phyloP scores from a whole-genome alignment of 2,113 vertebrate species.

The Bettongia penicillata region DNA sequence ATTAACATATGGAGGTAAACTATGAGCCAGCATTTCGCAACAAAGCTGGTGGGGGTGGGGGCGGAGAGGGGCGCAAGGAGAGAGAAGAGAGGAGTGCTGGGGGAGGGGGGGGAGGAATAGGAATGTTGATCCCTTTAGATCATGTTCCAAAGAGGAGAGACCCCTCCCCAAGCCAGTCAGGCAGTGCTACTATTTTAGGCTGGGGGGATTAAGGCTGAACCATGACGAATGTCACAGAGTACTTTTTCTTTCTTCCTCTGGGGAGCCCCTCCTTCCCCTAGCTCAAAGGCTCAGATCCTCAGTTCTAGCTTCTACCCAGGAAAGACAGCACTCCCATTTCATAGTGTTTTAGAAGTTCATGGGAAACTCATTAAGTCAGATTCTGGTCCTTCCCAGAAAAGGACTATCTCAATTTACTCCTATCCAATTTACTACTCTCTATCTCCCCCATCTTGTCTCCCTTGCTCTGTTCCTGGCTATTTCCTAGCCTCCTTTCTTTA shows the following conservation, averaged over 20 bases:
- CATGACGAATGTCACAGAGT: constrained; percentile 44
- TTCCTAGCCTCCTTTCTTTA: not conserved
- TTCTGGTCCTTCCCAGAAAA: not conserved
- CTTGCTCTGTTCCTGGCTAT: not conserved
- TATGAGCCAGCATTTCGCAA: constrained; percentile 76
- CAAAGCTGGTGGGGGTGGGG: constrained; percentile 64
- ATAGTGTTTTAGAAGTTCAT: not conserved
- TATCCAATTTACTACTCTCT: no score
- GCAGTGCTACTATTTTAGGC: constrained; percentile 71
- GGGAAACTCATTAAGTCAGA: not conserved
- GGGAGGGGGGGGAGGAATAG: not conserved
- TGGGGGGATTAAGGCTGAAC: constrained; percentile 64
- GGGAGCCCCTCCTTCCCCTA: not conserved
- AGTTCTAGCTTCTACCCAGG: not conserved
- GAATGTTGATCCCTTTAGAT: constrained; percentile 68
- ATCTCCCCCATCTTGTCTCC: accelerated
- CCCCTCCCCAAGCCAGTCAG: constrained; percentile 58
- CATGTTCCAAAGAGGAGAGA: constrained; percentile 58
- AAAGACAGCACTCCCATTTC: not conserved
- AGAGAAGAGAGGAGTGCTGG: not conserved
- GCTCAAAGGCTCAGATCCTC: not conserved
- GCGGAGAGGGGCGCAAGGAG: not conserved
- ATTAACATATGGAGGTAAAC: constrained; percentile 69
- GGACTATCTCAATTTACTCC: not conserved
- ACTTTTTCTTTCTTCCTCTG: not conserved